Base-by-base conservation (phyloP, 2,797 vertebrate genomes). In the Holocentrus rufus region DNA sequence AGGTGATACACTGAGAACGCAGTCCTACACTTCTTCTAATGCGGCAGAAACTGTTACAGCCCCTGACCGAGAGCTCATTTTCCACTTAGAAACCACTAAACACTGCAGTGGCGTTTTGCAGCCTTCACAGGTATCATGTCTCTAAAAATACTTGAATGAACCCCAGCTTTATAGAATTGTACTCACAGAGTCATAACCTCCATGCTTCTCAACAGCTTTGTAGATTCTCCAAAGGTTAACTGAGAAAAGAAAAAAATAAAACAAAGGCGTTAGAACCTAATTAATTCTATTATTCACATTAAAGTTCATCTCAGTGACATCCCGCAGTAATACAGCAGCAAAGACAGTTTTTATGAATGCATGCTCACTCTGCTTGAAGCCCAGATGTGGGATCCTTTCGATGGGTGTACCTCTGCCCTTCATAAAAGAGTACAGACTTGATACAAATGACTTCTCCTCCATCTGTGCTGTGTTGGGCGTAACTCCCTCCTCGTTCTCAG, bases 201-300 rank as follows among this genome's bases (percentile, higher is more conserved):
- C 97, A 59, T 97, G 89, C 64, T 96, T 96, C 88, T 97, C 96
- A 81, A 98, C 97, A 0, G 96, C 95, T 87, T 97, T 97, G 93
- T 95, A 95, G 89, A 98, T 98, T 92, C 94, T 96, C 96, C 96
- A 97, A 55, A 98, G 95, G 87, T 98, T 96, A 90, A 98, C 97
- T 98, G 90, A 7, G 46, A 84, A 44, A 17, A 70, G 27, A 60
- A 63, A 60, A 63, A 74, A 68, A 80, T 27, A 63, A 53, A 76
- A 54, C 44, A 56, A 44, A 53, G 0, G 27, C 2, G 69, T 20
- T 6, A 53, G 9, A 25, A 66, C 20, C 5, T 17, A 15, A 53
- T 36, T 15, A 9, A 4, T 71, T 39, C 9, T 31, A 34, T 65
- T 27, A 30, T 63, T 60, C 30, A 62, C 6, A 36, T 25, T n/a